Percentiles rank a stretch among this genome's conserved stretches.
Evolutionary conservation across 2,888 invertebrate species (phyloP).

Genomic region (Junonia oenone): DNA sequence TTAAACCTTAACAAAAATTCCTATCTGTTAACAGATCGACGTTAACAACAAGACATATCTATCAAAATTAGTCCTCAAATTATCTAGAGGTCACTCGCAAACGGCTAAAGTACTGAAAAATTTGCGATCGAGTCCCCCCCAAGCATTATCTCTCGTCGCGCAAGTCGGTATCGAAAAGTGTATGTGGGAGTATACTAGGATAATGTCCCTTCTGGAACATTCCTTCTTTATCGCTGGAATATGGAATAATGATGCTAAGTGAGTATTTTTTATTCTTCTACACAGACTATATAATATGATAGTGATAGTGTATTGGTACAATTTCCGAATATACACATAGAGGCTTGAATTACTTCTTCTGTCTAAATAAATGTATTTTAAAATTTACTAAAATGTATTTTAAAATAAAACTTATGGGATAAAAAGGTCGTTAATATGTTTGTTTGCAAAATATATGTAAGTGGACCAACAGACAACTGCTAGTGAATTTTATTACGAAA

Average conservation of each 20-base stretch:
- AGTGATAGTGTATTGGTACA: too few species aligned
- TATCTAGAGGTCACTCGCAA: conserved; percentile 70
- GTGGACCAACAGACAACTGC: too few species aligned
- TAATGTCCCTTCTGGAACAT: conserved; percentile 68
- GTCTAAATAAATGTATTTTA: too few species aligned
- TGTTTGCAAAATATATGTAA: too few species aligned
- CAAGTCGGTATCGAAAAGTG: conserved; percentile 69
- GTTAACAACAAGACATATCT: conserved; percentile 70
- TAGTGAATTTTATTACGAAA: too few species aligned
- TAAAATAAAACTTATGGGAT: too few species aligned
- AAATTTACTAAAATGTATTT: too few species aligned
- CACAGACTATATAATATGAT: too few species aligned
- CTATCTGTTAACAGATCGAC: conserved; percentile 67
- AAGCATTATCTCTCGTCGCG: conserved; percentile 62
- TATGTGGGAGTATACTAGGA: conserved; percentile 69
- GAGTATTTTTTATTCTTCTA: neutral
- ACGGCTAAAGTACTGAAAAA: conserved; percentile 62
- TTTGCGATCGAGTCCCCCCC: conserved; percentile 56
- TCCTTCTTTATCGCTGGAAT: conserved; percentile 69
- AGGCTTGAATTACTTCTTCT: too few species aligned
- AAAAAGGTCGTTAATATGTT: too few species aligned
- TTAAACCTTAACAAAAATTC: neutral
- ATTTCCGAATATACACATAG: too few species aligned
- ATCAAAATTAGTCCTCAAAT: conserved; percentile 63
- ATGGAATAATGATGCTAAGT: conserved; percentile 69